A percentile compares a stretch with the other conserved stretches of the same genome.
These are phyloP conservation scores for Madoqua kirkii DNA, from an alignment of 2,113 vertebrate genomes.

Conservation along the genomic window DNA sequence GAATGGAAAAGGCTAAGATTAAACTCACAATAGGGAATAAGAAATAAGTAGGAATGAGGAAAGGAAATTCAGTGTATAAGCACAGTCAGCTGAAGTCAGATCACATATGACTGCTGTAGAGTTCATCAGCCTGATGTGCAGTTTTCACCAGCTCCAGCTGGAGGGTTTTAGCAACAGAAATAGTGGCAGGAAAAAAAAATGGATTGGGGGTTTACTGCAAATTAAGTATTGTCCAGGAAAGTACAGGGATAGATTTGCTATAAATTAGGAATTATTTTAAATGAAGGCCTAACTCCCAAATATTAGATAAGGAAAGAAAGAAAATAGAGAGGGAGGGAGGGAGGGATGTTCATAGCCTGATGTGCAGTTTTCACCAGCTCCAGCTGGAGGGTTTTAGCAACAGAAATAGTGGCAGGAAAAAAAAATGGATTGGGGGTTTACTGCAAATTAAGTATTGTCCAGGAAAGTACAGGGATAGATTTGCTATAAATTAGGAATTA, in stretches of 20 bases:
- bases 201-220: background rate
- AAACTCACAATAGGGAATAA: background rate
- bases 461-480: background rate
- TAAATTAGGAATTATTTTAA: background rate
- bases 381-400: background rate
- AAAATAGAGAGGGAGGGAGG: no score
- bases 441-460: background rate
- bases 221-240: background rate
- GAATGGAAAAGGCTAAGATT: background rate
- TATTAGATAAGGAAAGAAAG: background rate
- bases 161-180: background rate
- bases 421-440: background rate
- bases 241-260: background rate
- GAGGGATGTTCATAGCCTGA: background rate
- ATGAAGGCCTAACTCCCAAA: background rate
- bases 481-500: background rate
- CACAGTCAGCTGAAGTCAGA: background rate
- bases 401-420: background rate
- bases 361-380: background rate
- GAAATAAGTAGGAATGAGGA: background rate
- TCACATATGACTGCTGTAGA: no score
- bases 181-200: background rate
- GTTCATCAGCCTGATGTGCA: background rate
- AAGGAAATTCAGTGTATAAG: background rate
- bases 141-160: background rate